Evolutionary conservation across 1,140 invertebrate genomes (phyloP).

Genomic region (Palaemon carinicauda): DNA sequence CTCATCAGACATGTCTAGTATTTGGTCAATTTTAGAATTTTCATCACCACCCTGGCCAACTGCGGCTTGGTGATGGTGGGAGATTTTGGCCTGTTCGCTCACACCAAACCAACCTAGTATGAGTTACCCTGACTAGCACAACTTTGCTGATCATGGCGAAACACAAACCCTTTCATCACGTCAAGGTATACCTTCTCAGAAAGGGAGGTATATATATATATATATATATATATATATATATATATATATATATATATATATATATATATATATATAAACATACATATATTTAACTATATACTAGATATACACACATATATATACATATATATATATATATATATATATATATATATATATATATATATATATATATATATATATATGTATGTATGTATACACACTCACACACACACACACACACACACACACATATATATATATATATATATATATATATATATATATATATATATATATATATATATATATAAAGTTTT

Average conservation of each 20-base stretch:
- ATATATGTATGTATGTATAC: neutral
- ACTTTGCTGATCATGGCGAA: too few species aligned
- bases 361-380: neutral
- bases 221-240: constrained; percentile 14
- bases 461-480: neutral
- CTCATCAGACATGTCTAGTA: too few species aligned
- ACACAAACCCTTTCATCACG: too few species aligned
- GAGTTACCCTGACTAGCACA: too few species aligned
- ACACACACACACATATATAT: neutral
- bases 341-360: neutral
- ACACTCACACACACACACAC: neutral
- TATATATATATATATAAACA: neutral
- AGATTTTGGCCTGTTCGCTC: too few species aligned
- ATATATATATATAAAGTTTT: neutral
- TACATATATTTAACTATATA: too few species aligned
- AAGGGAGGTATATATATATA: constrained; percentile 19
- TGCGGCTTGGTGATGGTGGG: too few species aligned
- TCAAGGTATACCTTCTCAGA: too few species aligned
- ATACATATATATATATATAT: neutral
- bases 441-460: neutral
- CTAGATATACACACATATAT: too few species aligned
- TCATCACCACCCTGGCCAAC: too few species aligned
- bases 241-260: neutral
- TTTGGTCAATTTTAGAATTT: too few species aligned
- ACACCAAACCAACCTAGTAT: too few species aligned